A percentile compares a stretch with the other conserved stretches of the same genome.
phyloP scores from a whole-genome alignment of 2,797 vertebrate species.

The Melanogrammus aeglefinus region DNA sequence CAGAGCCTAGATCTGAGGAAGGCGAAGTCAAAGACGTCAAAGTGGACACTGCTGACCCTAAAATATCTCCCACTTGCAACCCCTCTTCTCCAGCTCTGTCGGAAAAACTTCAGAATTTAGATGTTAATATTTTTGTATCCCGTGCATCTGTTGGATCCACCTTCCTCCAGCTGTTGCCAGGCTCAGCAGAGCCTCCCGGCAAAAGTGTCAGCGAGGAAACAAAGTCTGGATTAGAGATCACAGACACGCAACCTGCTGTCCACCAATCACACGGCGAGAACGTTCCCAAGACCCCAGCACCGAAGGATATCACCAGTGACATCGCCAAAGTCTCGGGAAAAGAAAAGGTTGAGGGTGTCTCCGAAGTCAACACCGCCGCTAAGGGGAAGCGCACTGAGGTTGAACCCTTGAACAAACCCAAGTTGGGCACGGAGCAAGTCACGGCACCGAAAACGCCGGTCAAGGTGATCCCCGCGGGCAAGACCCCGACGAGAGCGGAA shows the following conservation, averaged over 20 bases:
- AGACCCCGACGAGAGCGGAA: conserved; percentile 45
- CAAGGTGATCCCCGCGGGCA: conserved; percentile 37
- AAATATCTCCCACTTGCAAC: conserved; percentile 78
- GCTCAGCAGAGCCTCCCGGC: conserved; percentile 37
- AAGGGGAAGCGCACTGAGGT: conserved; percentile 27
- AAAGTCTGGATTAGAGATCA: conserved; percentile 27
- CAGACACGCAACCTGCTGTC: background rate
- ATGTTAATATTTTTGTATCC: conserved; percentile 62
- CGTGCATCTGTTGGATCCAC: conserved; percentile 55
- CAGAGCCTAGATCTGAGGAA: conserved; percentile 73
- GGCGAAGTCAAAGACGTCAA: conserved; percentile 65
- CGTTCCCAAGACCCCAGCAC: conserved; percentile 9
- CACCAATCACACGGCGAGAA: conserved; percentile 1
- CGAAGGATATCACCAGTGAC: conserved; percentile 22
- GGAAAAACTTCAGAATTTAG: conserved; percentile 76
- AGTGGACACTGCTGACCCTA: conserved; percentile 72
- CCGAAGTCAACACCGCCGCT: conserved; percentile 19
- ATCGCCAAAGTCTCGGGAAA: conserved; percentile 33
- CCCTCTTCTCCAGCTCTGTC: conserved; percentile 72
- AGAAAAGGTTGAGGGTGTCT: conserved; percentile 16
- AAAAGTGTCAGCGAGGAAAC: conserved; percentile 33
- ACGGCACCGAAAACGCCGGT: conserved; percentile 11
- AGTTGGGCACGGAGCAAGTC: conserved; percentile 26
- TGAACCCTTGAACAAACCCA: background rate
- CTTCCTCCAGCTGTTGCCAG: conserved; percentile 30